Percentiles rank a stretch among this genome's conserved stretches.
These are phyloP conservation scores for Stratiolaelaps scimitus DNA, from an alignment of 1,140 invertebrate species.

Conservation along the genomic window DNA sequence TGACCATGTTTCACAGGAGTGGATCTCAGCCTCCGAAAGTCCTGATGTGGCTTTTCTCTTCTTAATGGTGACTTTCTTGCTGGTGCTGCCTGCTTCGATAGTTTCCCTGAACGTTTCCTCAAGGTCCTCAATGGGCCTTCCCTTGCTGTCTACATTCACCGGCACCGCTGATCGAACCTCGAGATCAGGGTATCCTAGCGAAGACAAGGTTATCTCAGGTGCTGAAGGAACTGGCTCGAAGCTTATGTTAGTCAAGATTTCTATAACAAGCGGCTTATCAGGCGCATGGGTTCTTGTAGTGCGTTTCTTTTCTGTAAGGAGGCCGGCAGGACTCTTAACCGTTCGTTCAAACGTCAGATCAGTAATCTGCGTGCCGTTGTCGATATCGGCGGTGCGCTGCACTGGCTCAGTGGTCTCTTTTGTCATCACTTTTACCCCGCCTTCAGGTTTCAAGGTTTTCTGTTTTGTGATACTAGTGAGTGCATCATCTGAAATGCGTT, in stretches of 20 bases:
- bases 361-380: no score
- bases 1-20: no score
- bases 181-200: slow-evolving; percentile 5
- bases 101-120: background rate
- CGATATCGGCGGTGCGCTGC: no score
- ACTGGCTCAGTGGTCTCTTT: no score
- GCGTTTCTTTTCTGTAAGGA: background rate
- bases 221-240: background rate
- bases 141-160: background rate
- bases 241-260: background rate
- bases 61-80: background rate
- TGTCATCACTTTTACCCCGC: no score
- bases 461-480: no score
- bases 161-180: background rate
- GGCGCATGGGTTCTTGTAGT: background rate
- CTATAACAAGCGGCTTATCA: background rate
- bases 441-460: no score
- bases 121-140: slow-evolving; percentile 4
- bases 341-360: no score
- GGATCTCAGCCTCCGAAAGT: background rate
- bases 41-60: background rate
- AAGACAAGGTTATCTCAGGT: background rate
- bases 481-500: no score
- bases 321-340: no score
- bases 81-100: background rate